Evolutionary conservation across 2,888 invertebrate genomes (phyloP).

Genomic region (Hirtodrosophila trivittata): DNA sequence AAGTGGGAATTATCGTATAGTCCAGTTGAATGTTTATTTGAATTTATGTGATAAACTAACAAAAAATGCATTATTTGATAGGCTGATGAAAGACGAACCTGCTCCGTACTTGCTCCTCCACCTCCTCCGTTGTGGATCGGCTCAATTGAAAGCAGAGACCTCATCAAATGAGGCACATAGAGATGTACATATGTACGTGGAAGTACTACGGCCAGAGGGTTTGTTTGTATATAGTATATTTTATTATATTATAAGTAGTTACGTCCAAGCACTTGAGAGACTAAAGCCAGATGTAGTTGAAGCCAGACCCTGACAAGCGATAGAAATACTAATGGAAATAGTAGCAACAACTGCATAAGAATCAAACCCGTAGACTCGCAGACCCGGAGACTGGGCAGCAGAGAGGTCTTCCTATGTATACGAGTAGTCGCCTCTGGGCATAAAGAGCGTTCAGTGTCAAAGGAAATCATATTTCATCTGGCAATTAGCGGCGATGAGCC

Average conservation of each 20-base stretch:
- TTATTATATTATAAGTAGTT: slow-evolving; percentile 5
- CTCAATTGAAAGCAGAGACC: slow-evolving; percentile 47
- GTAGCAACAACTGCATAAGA: slow-evolving; percentile 31
- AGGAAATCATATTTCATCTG: slow-evolving; percentile 80
- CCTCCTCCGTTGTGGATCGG: slow-evolving; percentile 1
- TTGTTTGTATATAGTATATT: not conserved
- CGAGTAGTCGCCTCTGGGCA: not conserved
- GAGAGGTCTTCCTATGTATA: too few relatives aligned
- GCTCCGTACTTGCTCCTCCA: not conserved
- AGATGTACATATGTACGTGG: not conserved
- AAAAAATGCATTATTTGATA: not conserved
- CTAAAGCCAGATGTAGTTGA: slow-evolving; percentile 10
- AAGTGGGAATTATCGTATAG: not conserved
- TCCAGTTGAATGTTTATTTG: slow-evolving; percentile 9
- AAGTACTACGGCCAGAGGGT: not conserved
- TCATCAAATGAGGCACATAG: not conserved
- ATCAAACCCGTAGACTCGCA: not conserved
- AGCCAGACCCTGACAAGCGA: slow-evolving; percentile 26
- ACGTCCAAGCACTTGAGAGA: not conserved
- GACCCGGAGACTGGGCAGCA: slow-evolving; percentile 11
- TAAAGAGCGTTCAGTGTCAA: slow-evolving; percentile 77
- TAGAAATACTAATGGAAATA: slow-evolving; percentile 36
- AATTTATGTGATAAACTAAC: slow-evolving; percentile 8
- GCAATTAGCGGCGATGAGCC: slow-evolving; percentile 60
- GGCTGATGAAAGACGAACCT: not conserved